Evolutionary conservation across 2,797 vertebrate genomes (phyloP).

Genomic region (Gallinago stenura): DNA sequence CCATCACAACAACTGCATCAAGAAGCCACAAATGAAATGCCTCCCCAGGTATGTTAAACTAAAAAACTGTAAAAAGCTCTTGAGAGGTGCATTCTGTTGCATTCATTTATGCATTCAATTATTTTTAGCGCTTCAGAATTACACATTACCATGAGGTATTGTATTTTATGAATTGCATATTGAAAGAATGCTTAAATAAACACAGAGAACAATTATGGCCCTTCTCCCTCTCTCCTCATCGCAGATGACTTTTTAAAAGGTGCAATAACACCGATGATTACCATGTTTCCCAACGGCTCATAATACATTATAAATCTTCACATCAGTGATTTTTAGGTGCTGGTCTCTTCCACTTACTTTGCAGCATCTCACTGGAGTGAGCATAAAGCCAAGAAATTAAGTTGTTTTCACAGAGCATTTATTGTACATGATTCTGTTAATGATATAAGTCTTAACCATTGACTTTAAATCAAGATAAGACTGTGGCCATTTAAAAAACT

Average conservation of each 20-base stretch:
- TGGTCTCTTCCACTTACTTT: background rate
- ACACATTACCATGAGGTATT: background rate
- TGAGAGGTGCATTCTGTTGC: background rate
- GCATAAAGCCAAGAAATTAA: background rate
- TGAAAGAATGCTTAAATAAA: background rate
- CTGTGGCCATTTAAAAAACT: background rate
- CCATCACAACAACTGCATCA: background rate
- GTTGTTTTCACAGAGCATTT: background rate
- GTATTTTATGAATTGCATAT: background rate
- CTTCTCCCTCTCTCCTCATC: background rate
- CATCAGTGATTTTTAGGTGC: background rate
- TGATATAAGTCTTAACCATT: background rate
- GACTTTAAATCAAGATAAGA: background rate
- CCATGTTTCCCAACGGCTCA: background rate
- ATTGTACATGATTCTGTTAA: background rate
- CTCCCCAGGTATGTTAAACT: background rate
- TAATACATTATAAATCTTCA: background rate
- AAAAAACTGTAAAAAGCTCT: background rate
- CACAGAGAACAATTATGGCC: background rate
- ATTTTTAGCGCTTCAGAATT: slow-evolving; percentile 1
- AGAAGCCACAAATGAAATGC: background rate
- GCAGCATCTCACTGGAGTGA: background rate
- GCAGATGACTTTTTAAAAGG: background rate
- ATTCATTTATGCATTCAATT: background rate
- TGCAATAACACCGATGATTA: background rate